Percentiles rank a stretch among this genome's conserved stretches.
Conservation (phyloP, 2,888 invertebrate genomes). For the Myathropa florea region DNA sequence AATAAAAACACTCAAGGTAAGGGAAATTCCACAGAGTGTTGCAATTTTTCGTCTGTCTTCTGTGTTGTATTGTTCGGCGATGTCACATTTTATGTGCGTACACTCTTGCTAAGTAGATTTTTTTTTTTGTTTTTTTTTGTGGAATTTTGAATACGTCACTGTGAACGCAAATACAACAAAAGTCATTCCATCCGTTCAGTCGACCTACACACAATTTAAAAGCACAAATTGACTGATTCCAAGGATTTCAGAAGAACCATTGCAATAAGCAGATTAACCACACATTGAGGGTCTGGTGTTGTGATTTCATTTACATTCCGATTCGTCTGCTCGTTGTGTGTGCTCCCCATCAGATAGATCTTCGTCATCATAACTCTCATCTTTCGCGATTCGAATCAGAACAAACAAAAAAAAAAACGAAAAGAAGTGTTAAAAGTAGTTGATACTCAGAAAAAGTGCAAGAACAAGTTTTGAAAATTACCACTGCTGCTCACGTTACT, state of each 20-base stretch:
- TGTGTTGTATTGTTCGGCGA: slow-evolving; percentile 45
- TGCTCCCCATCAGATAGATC: background rate
- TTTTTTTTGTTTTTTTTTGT: slow-evolving; percentile 24
- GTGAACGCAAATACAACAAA: slow-evolving; percentile 21
- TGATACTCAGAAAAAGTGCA: slow-evolving; percentile 31
- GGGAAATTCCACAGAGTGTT: slow-evolving; percentile 5
- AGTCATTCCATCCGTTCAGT: slow-evolving; percentile 26
- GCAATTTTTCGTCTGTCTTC: slow-evolving; percentile 22
- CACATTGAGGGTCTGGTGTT: background rate
- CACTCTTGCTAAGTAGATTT: background rate
- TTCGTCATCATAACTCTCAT: background rate
- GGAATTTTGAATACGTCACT: slow-evolving; percentile 63
- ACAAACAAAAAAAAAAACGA: too few relatives aligned
- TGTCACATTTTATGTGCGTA: slow-evolving; percentile 48
- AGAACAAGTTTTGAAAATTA: slow-evolving; percentile 62
- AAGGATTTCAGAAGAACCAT: slow-evolving; percentile 3
- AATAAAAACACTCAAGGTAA: background rate
- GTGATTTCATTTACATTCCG: slow-evolving; percentile 45
- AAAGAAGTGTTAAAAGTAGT: slow-evolving; percentile 32
- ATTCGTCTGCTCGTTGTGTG: background rate
- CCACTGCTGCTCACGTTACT: background rate
- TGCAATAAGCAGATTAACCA: background rate
- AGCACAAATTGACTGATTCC: background rate
- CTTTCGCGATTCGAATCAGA: background rate
- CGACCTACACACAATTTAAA: background rate